Percentiles rank a stretch among this genome's conserved stretches.
These are phyloP conservation scores for Limanda limanda DNA, from an alignment of 2,113 vertebrate species.

Conservation along the genomic window DNA sequence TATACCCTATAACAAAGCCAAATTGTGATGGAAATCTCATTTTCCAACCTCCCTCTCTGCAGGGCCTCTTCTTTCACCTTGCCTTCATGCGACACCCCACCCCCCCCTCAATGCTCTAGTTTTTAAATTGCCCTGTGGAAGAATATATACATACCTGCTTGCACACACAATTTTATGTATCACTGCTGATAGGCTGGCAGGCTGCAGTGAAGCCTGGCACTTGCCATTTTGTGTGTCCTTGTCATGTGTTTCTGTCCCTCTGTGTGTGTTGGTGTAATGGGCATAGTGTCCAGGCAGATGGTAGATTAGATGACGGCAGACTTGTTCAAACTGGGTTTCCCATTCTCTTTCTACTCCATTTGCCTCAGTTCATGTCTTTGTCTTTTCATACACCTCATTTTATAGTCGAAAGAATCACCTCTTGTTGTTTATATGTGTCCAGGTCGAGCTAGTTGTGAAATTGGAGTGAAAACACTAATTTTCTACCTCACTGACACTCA, in stretches of 20 bases:
- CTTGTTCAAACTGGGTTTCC: slow-evolving; percentile 41
- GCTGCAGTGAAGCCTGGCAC: slow-evolving; percentile 55
- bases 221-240: slow-evolving; percentile 18
- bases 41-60: background rate
- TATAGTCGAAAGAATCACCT: slow-evolving; percentile 24
- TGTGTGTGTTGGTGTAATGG: slow-evolving; percentile 21
- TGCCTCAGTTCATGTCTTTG: slow-evolving; percentile 33
- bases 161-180: background rate
- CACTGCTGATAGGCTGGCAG: slow-evolving; percentile 48
- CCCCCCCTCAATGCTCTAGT: slow-evolving; percentile 8
- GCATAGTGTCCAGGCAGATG: slow-evolving; percentile 67
- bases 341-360: slow-evolving; percentile 20
- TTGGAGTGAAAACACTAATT: slow-evolving; percentile 34
- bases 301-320: slow-evolving; percentile 68
- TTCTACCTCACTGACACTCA: slow-evolving; percentile 56
- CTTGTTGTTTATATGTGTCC: background rate
- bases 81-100: slow-evolving; percentile 29
- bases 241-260: slow-evolving; percentile 1
- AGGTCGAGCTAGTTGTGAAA: background rate
- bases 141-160: slow-evolving; percentile 13
- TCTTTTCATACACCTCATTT: slow-evolving; percentile 28
- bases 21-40: too few species aligned
- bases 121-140: background rate
- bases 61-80: background rate
- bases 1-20: too few species aligned